These are phyloP conservation scores for Albula goreensis DNA, from an alignment of 2,113 vertebrate species.

Conservation along the genomic window DNA sequence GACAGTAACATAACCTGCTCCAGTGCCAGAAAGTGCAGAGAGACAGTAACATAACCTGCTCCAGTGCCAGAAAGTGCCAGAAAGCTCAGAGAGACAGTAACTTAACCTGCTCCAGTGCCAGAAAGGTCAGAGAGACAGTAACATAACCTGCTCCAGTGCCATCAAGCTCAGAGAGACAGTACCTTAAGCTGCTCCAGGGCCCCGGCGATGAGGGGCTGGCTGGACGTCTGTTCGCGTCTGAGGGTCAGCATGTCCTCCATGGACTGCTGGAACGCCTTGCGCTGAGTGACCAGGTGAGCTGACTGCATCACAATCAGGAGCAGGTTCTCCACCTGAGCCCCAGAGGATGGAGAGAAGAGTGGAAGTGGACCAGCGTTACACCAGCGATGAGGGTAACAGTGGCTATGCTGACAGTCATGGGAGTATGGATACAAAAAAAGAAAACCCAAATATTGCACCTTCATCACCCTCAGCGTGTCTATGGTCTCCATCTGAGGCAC, in stretches of 20 bases:
- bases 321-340: slow-evolving; percentile 83
- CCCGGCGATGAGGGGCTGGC: slow-evolving; percentile 86
- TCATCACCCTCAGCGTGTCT: slow-evolving; percentile 88
- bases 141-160: too few relatives aligned
- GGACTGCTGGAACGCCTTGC: slow-evolving; percentile 90
- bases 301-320: slow-evolving; percentile 93
- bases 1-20: slow-evolving; percentile 87
- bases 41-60: neutral
- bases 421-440: neutral
- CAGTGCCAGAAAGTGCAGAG: slow-evolving; percentile 63
- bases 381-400: neutral
- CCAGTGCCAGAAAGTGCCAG: too few relatives aligned
- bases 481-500: slow-evolving; percentile 89
- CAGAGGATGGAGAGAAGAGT: neutral
- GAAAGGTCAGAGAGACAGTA: neutral
- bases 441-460: slow-evolving; percentile 62
- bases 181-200: slow-evolving; percentile 96
- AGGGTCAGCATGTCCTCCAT: slow-evolving; percentile 84
- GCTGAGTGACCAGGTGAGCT: slow-evolving; percentile 82
- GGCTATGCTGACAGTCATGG: neutral
- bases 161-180: too few relatives aligned
- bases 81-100: too few relatives aligned
- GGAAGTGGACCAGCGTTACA: slow-evolving; percentile 12
- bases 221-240: slow-evolving; percentile 91
- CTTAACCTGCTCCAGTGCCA: too few relatives aligned